phyloP scores from a whole-genome alignment of 2,113 vertebrate genomes.

The Dermatemys mawii region DNA sequence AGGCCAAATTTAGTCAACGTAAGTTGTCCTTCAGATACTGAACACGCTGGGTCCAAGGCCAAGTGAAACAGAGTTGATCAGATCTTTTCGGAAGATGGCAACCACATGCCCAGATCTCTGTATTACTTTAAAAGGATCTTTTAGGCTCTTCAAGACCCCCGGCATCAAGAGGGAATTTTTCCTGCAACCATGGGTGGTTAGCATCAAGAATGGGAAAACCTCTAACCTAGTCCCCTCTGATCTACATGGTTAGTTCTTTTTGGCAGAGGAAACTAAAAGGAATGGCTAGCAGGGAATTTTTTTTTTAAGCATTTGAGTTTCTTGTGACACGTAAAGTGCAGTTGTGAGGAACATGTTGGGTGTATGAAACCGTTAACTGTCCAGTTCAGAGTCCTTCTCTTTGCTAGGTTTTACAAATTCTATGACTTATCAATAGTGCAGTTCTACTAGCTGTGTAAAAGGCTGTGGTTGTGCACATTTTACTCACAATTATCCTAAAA shows the following conservation, averaged over 20 bases:
- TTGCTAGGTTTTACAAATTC: constrained; percentile 57
- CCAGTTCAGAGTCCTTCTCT: constrained; percentile 68
- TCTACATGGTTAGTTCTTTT: background rate
- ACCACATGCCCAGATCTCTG: background rate
- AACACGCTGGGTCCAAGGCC: background rate
- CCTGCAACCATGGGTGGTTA: background rate
- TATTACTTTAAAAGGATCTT: background rate
- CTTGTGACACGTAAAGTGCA: constrained; percentile 81
- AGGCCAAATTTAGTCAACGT: background rate
- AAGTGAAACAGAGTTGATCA: constrained; percentile 40
- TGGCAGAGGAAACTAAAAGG: constrained; percentile 46
- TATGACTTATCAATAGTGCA: constrained; percentile 72
- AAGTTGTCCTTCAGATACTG: constrained; percentile 54
- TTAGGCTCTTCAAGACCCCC: background rate
- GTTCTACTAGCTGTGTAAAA: constrained; percentile 60
- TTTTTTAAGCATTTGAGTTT: constrained; percentile 51
- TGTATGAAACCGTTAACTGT: constrained; percentile 71
- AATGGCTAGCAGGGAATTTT: constrained; percentile 58
- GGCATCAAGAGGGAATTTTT: background rate
- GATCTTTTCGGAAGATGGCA: background rate
- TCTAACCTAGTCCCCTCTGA: background rate
- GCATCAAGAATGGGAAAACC: background rate
- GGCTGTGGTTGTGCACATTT: constrained; percentile 63
- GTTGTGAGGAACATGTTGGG: constrained; percentile 81
- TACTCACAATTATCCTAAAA: constrained; percentile 66